Evolutionary conservation across 2,113 vertebrate genomes (phyloP), one percentile per base, ranked within the genome.

Genomic region (Lipophrys pholis): DNA sequence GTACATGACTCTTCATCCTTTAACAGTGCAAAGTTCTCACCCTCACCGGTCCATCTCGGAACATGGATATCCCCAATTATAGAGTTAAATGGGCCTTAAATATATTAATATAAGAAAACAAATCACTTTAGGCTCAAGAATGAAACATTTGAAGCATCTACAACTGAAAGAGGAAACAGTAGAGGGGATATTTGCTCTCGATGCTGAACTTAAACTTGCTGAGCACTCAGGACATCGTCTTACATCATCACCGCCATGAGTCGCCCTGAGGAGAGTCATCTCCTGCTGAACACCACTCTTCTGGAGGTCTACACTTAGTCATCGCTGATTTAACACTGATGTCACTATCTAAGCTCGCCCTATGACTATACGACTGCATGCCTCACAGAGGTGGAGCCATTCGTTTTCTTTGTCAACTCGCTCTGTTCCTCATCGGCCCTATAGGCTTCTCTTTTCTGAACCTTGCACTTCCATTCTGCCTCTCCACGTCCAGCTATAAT

Each of bases 281-380:
- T 51, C 45, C 9, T 76, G 76, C 67, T 69, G 81, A 82, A 39
- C 78, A 79, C 69, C 68, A 64, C 57, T 65, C 15, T 76, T 79
- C 70, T 69, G 43, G 61, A 79, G 71, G 58, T 71, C 62, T 64
- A 55, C 69, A 74, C 76, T 84, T 73, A 85, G 73, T 90, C 90
- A 87, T 58, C 8, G 42, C 84, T 90, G 88, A 91, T 83, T 80
- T 69, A 64, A 83, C 75, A 38, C 78, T 86, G 88, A 88, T 85
- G 88, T 89, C 88, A 90, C 73, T 78, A 75, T 86, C 80, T 73
- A 17, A 87, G 58, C 74, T 73, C 78, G 79, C 38, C 39, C 62
- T 54, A 35, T 45, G 21, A 30, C 21, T 30, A 30, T 30, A 30
- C 21, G 49, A 67, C 43, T 51, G 41, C 51, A 70, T 39, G 55